Base-by-base conservation (phyloP, 2,888 invertebrate genomes). In the Folsomia manolachei region DNA sequence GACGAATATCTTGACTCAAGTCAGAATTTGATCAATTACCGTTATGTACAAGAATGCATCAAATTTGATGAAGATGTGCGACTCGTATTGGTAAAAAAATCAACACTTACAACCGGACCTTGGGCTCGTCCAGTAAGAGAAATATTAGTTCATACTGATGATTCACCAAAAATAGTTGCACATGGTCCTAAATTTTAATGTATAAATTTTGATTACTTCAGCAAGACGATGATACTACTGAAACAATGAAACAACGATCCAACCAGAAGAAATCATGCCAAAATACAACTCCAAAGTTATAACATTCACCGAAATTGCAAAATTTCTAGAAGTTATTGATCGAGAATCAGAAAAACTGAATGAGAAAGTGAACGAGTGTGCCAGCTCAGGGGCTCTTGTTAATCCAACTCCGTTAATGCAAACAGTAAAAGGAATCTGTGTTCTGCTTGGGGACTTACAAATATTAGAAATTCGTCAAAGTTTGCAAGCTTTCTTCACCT, bases 11-110 rank as follows among this genome's bases (percentile, higher is more conserved):
- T 97, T 51, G 90, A 91, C 0, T 90, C 92, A 18, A 91, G 93
- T 69, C 92, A 93, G 51, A 88, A 89, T 14, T 87, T 97, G 39
- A 90, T 91, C 75, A 94, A 95, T 83, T 93, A 96, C 83, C 94
- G 95, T 83, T 96, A 96, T 83, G 91, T 97, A 70, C 94, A 97
- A 82, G 91, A 91, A 81, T 96, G 97, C 83, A 91, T 96, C 72
- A 95, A 97, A 82, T 85, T 96, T 82, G 96, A 97, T 83, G 90
- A 91, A 82, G 96, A 96, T 84, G 92, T 95, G 1, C 86, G 88
- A 52, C 83, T 93, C 74, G 91, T 91, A 79, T 83, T 89, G 73
- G 84, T 87, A 70, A 83, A 85, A 66, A 82, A 84, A 39, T 88
- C 89, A 77, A 88, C 89, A 70, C 88, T 91, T 75, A 75, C 71